These are phyloP conservation scores for Habrosyne pyritoides DNA, from an alignment of 2,888 invertebrate genomes.

Conservation along the genomic window DNA sequence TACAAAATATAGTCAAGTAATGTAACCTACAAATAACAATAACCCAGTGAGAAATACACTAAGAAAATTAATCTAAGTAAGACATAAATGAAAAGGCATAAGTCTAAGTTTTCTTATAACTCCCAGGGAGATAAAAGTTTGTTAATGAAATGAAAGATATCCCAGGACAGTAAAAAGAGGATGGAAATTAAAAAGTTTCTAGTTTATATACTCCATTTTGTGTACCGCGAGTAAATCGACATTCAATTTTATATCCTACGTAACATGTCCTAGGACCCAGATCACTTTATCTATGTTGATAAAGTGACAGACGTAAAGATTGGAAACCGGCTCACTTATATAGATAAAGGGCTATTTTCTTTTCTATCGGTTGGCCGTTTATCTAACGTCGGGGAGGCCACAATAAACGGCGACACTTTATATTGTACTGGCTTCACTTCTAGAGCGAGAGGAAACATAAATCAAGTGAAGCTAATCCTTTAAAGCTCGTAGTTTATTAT, in stretches of 20 bases:
- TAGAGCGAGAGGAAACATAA: not conserved
- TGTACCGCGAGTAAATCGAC: not conserved
- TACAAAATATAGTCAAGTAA: too few species aligned
- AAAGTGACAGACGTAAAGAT: slow-evolving; percentile 5
- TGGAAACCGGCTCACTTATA: slow-evolving; percentile 4
- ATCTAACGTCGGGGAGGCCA: not conserved
- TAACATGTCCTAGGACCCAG: not conserved
- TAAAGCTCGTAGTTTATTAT: not conserved
- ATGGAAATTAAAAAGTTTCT: not conserved
- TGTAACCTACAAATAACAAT: not conserved
- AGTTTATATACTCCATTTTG: not conserved
- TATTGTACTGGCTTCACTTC: not conserved
- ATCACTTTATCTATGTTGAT: slow-evolving; percentile 7
- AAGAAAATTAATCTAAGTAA: not conserved
- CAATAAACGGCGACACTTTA: slow-evolving; percentile 5
- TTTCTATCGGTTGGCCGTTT: slow-evolving; percentile 2
- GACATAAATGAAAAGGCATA: not conserved
- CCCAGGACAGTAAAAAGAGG: not conserved
- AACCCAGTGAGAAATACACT: too few species aligned
- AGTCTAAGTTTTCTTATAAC: not conserved
- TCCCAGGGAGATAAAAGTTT: not conserved
- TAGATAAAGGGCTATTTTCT: slow-evolving; percentile 9
- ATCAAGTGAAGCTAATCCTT: not conserved
- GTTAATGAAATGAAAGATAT: not conserved
- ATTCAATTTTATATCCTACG: slow-evolving; percentile 4